These are phyloP conservation scores for Dolichotis patagonum DNA, from an alignment of 2,113 vertebrate species.

Conservation along the genomic window DNA sequence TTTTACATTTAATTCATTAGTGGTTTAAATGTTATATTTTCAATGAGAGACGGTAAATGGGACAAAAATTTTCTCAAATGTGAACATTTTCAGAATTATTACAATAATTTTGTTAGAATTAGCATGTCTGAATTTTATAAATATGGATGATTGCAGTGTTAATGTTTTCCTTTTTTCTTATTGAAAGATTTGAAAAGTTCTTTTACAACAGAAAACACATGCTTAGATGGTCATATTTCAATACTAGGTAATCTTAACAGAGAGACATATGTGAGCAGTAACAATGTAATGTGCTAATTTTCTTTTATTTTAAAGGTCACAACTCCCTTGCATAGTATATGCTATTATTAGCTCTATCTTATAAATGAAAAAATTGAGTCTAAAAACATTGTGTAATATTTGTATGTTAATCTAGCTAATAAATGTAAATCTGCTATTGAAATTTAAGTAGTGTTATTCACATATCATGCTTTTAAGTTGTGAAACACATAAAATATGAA, in stretches of 20 bases:
- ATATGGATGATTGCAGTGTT: not conserved
- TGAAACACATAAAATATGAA: not conserved
- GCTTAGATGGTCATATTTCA: not conserved
- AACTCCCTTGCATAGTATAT: not conserved
- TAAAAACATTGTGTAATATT: not conserved
- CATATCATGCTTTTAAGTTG: not conserved
- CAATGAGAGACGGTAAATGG: not conserved
- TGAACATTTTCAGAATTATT: not conserved
- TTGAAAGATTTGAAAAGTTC: not conserved
- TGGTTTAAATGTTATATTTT: not conserved
- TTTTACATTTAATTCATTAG: not conserved
- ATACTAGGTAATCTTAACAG: not conserved
- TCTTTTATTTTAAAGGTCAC: conserved; percentile 11
- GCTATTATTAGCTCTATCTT: not conserved
- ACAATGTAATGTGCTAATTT: not conserved
- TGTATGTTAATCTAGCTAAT: not conserved
- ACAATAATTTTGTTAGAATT: conserved; percentile 16
- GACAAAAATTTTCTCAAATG: not conserved
- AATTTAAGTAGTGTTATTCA: not conserved
- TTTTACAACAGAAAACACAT: not conserved
- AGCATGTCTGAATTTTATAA: not conserved
- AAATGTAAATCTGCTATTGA: not conserved
- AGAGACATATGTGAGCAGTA: not conserved
- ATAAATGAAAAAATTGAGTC: not conserved
- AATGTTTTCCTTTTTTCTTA: not conserved